Evolutionary conservation across 2,113 vertebrate species (phyloP), one percentile per base, ranked within the genome.

Genomic region (Eclectus roratus): DNA sequence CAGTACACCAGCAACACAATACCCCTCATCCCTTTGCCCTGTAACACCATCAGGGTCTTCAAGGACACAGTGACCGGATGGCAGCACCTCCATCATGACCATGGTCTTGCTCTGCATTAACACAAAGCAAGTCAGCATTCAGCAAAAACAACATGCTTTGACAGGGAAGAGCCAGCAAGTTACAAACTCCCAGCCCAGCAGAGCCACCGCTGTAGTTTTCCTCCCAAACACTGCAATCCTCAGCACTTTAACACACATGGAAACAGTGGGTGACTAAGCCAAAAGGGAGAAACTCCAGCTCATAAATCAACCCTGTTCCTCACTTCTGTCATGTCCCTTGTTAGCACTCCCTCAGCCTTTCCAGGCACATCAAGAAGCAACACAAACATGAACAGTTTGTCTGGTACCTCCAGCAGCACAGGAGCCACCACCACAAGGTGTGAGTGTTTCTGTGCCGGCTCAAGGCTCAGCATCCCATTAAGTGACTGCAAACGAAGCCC

Each of bases 401-500:
- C 77, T 80, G 71, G 52, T 53, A 73, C 56, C 68, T 83, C 69
- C 5, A 2, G 44, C 53, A 86, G 84, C 1, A 1, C 68, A 70
- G 71, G 33, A 93, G 66, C 24, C 58, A 60, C 35, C 53, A 72
- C 76, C 58, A 49, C 81, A 91, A 87, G 64, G 77, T 31, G 18
- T 3, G 1, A 82, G 33, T 17, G 23, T 72, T 93, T 77, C 58
- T 25, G 8, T 35, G 17, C 35, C 1, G 0, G 64, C 44, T 73
- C 53, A 27, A 2, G 3, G 68, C 53, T 74, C 0, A 0, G 14
- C 25, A 81, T 56, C 65, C 66, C 2, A 0, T 58, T 41, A 76
- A 76, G 47, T 6, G 18, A 63, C 50, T 12, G 23, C 28, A 71
- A 35, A 76, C 0, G 0, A 53, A 74, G 41, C 17, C 41, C 65